A percentile compares a stretch with the other conserved stretches of the same genome.
phyloP scores from a whole-genome alignment of 2,888 invertebrate species.

The Tetramorium bicarinatum region DNA sequence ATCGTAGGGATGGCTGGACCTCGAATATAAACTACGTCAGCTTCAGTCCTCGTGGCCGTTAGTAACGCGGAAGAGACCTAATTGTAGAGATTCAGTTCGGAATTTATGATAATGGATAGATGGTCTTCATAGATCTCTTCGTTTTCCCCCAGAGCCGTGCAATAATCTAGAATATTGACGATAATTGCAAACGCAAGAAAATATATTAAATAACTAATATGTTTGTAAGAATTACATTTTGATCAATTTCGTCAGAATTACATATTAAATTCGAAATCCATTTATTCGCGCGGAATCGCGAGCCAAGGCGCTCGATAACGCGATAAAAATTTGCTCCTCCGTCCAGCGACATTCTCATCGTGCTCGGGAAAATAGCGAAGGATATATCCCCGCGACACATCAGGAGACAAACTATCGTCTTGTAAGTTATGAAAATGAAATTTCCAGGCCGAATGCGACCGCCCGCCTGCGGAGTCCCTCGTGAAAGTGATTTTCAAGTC shows the following conservation, averaged over 20 bases:
- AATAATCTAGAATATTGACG: neutral
- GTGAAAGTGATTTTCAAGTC: conserved; percentile 62
- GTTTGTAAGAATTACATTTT: neutral
- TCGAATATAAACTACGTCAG: conserved; percentile 48
- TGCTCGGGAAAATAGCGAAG: conserved; percentile 7
- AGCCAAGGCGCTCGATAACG: neutral
- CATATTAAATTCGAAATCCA: neutral
- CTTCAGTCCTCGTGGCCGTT: conserved; percentile 32
- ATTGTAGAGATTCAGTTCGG: conserved; percentile 26
- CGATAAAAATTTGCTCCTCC: conserved; percentile 25
- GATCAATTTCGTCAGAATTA: neutral
- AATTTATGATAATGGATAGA: conserved; percentile 41
- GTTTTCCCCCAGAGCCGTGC: neutral
- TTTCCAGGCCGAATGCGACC: conserved; percentile 63
- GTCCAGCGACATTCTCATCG: conserved; percentile 12
- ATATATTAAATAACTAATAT: neutral
- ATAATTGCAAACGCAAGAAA: neutral
- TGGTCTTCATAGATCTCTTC: conserved; percentile 27
- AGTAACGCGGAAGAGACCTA: conserved; percentile 36
- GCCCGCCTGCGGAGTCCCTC: conserved; percentile 20
- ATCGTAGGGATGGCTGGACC: conserved; percentile 17
- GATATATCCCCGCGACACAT: conserved; percentile 39
- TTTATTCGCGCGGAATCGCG: neutral
- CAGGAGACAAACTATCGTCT: conserved; percentile 55
- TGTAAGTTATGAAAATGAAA: conserved; percentile 75